These are phyloP conservation scores for Zoroaster sp. DNA, from an alignment of 53 echinoderm and acorn worm genomes.

Conservation along the genomic window DNA sequence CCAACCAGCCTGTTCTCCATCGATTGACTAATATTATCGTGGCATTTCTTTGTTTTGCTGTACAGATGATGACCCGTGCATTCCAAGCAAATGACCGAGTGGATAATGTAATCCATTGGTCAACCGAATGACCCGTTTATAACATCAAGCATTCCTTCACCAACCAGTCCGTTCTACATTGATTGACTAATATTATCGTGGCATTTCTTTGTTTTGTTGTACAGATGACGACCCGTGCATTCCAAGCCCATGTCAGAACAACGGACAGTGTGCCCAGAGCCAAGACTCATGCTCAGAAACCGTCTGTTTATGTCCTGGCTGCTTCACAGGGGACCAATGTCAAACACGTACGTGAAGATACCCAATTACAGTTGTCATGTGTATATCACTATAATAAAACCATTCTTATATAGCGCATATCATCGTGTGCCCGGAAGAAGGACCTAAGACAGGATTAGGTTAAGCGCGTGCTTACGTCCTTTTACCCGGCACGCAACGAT, in stretches of 20 bases:
- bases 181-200: background rate
- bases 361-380: too few species aligned
- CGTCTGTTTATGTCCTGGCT: slow-evolving; percentile 55
- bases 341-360: slow-evolving; percentile 64
- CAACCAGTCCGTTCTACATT: too few species aligned
- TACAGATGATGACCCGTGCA: slow-evolving; percentile 69
- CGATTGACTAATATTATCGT: background rate
- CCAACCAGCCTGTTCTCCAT: too few species aligned
- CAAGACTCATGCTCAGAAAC: slow-evolving; percentile 32
- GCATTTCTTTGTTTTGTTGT: background rate
- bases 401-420: too few species aligned
- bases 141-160: too few species aligned
- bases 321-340: slow-evolving; percentile 66
- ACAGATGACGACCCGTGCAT: slow-evolving; percentile 72
- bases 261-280: slow-evolving; percentile 47
- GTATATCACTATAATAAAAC: too few species aligned
- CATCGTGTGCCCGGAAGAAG: too few species aligned
- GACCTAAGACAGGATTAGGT: too few species aligned
- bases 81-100: slow-evolving; percentile 70
- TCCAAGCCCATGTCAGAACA: slow-evolving; percentile 76
- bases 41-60: background rate
- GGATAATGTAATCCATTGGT: too few species aligned
- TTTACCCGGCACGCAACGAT: too few species aligned
- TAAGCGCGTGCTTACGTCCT: too few species aligned
- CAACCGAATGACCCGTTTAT: too few species aligned